These are phyloP conservation scores for Drosophila nasuta DNA, from an alignment of 1,140 invertebrate species.

Conservation along the genomic window DNA sequence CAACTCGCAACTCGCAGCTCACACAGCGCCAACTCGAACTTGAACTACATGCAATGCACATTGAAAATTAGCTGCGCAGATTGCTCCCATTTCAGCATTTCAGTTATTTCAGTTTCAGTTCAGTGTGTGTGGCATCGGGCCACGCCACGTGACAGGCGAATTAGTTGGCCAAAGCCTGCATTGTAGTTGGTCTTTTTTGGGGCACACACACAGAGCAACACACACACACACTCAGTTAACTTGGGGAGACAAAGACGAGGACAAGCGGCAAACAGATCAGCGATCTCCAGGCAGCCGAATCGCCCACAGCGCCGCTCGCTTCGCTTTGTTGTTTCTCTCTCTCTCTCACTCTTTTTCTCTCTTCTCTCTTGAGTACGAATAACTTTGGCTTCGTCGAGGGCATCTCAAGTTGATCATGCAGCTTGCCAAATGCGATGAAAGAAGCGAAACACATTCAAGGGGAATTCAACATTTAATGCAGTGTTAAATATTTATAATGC, in stretches of 20 bases:
- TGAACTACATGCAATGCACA: constrained; percentile 77
- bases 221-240: constrained; percentile 17
- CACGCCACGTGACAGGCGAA: constrained; percentile 76
- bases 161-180: constrained; percentile 64
- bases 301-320: constrained; percentile 67
- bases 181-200: constrained; percentile 59
- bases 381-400: constrained; percentile 28
- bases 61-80: constrained; percentile 68
- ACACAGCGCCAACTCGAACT: constrained; percentile 75
- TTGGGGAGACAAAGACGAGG: constrained; percentile 46
- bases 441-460: constrained; percentile 16
- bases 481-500: constrained; percentile 9
- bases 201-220: constrained; percentile 49
- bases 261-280: constrained; percentile 34
- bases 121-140: constrained; percentile 44
- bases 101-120: not conserved
- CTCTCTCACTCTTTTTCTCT: too few species aligned
- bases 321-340: constrained; percentile 57
- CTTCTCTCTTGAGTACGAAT: not conserved
- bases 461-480: constrained; percentile 2
- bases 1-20: constrained; percentile 19
- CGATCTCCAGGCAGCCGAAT: constrained; percentile 72
- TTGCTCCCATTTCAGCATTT: constrained; percentile 75
- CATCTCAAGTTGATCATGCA: constrained; percentile 41
- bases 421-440: constrained; percentile 27